A percentile compares a stretch with the other conserved stretches of the same genome.
Conservation (phyloP, 2,113 vertebrate species). For the Hystrix cristata region DNA sequence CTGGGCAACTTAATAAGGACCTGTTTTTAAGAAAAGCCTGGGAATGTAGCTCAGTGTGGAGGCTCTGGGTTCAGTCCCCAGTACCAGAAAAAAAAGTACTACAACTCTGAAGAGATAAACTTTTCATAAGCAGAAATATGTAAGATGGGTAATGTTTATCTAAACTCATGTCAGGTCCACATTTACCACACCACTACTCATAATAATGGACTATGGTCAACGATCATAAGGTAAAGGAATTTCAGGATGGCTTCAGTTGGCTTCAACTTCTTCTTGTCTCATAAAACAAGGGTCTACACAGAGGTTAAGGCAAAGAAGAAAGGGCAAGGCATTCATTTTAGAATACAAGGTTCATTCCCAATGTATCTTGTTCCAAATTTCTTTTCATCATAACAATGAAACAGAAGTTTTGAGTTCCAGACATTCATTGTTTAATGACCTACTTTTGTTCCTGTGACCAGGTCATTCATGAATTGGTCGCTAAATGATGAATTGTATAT, state of each 20-base stretch:
- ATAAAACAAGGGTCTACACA: not conserved
- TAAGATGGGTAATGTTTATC: not conserved
- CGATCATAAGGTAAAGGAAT: conserved; percentile 6
- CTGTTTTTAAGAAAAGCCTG: not conserved
- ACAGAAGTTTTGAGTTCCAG: not conserved
- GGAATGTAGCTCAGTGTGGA: not conserved
- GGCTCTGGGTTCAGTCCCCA: not conserved
- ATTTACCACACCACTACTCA: not conserved
- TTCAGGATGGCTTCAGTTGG: not conserved
- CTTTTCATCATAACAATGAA: not conserved
- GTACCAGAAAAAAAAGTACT: not conserved
- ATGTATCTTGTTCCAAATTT: conserved; percentile 16
- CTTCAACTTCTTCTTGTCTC: conserved; percentile 30
- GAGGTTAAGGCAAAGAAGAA: not conserved
- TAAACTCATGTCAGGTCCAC: not conserved
- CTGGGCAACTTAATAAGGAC: not conserved
- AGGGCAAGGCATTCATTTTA: not conserved
- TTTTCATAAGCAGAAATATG: conserved; percentile 38
- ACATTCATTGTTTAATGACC: not conserved
- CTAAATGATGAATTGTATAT: not conserved
- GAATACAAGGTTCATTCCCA: not conserved
- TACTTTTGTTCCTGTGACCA: not conserved
- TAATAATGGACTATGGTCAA: conserved; percentile 1
- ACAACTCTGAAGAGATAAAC: conserved; percentile 4
- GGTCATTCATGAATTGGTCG: not conserved